A percentile compares a stretch with the other conserved stretches of the same genome.
These are phyloP conservation scores for Microplitis demolitor DNA, from an alignment of 1,140 invertebrate genomes.

Conservation along the genomic window DNA sequence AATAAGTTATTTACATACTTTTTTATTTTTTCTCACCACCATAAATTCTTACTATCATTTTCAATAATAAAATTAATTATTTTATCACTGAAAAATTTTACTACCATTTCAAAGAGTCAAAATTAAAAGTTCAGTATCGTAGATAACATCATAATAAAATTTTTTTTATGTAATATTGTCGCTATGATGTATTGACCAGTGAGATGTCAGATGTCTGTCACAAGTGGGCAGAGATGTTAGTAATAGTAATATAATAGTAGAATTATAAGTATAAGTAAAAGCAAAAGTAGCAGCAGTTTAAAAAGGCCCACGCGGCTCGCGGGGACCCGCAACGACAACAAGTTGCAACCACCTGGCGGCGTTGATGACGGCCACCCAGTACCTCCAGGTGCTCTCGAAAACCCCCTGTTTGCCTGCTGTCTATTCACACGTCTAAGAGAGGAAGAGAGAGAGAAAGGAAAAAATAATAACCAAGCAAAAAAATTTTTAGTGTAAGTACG, in stretches of 20 bases:
- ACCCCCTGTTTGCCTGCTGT: constrained; percentile 37
- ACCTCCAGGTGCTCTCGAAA: constrained; percentile 48
- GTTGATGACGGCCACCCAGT: constrained; percentile 42
- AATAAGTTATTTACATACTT: too few species aligned
- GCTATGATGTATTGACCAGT: too few species aligned
- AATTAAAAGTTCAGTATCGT: too few species aligned
- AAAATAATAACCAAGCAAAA: constrained; percentile 4
- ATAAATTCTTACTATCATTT: too few species aligned
- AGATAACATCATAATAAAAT: too few species aligned
- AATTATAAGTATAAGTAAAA: too few species aligned
- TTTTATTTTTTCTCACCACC: too few species aligned
- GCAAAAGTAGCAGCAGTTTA: neutral
- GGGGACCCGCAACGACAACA: constrained; percentile 45
- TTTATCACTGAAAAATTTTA: too few species aligned
- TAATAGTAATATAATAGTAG: neutral
- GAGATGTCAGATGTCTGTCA: neutral
- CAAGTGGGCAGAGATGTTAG: constrained; percentile 12
- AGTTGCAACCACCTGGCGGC: constrained; percentile 55
- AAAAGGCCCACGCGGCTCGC: constrained; percentile 32
- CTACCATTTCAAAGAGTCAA: too few species aligned
- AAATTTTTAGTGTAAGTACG: neutral
- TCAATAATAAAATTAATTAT: too few species aligned
- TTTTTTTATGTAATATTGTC: too few species aligned
- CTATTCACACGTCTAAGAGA: constrained; percentile 10
- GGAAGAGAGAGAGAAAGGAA: neutral